Base-by-base conservation (phyloP, 2,888 invertebrate species). In the Mesorhabditis spiculigera region DNA sequence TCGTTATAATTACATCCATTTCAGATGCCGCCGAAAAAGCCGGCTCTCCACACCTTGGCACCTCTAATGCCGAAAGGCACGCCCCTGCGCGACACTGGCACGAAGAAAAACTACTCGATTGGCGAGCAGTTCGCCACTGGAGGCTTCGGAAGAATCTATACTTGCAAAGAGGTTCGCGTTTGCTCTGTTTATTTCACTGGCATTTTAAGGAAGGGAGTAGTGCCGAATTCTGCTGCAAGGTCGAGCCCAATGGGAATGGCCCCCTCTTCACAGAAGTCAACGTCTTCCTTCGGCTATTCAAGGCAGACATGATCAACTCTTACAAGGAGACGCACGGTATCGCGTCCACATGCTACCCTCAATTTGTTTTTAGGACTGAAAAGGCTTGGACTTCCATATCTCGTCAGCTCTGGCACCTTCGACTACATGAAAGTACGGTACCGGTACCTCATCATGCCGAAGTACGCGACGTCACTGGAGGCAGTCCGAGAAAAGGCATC, bases 181-280 rank as follows among this genome's bases (percentile, higher is more conserved):
- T 28, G 28, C 28, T 28, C 28, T 28, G 28, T 28, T 28, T 28
- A 28, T 28, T 28, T 28, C 28, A 28, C 28, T 28, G 28, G 28
- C 8, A 50, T 63, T 75, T 68, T 45, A 42, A 76, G 72, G 68
- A 65, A 42, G 79, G 74, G 5, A 74, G 67, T 45, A 68, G 70
- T 6, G 72, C 71, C 4, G 73, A 77, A 10, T 70, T 81, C 65
- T 81, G 81, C 5, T 74, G 85, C 64, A 86, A 86, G 71, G 76
- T 86, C 92, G 98, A 98, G 86, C 95, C 94, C 4, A 92, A 93
- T 86, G 90, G 90, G 8, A 98, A 94, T 88, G 98, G 98, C 0
- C 97, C 97, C 0, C 89, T 99, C 13, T 98, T 96, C 88, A 94
- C 95, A n/a, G 98, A 99, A 89, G 92, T 94, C 83, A 93, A 95